A percentile compares a stretch with the other conserved stretches of the same genome.
These are phyloP conservation scores for Procavia capensis DNA, from an alignment of 2,113 vertebrate species.

Conservation along the genomic window DNA sequence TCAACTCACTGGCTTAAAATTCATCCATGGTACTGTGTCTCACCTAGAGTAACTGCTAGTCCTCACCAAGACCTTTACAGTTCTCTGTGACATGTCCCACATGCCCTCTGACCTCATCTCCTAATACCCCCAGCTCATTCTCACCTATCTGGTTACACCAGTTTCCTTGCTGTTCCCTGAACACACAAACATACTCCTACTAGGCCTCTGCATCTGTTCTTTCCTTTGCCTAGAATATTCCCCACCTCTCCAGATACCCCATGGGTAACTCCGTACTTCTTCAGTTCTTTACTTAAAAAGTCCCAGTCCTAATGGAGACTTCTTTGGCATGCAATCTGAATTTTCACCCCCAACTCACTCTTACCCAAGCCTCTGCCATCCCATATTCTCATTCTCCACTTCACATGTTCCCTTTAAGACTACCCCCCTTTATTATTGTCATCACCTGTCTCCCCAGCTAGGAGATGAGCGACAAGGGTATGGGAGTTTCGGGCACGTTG, in stretches of 20 bases:
- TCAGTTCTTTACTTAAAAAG: not conserved
- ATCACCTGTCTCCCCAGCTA: not conserved
- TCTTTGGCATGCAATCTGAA: not conserved
- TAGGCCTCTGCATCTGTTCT: not conserved
- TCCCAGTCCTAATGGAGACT: not conserved
- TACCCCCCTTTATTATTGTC: not conserved
- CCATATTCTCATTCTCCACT: not conserved
- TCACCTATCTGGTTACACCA: not conserved
- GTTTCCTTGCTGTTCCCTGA: not conserved
- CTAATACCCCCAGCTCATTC: fast-evolving
- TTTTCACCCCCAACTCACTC: not conserved
- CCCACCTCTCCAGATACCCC: no score
- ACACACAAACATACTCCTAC: not conserved
- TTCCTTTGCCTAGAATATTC: not conserved
- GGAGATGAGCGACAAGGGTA: not conserved
- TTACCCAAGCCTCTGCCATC: no score
- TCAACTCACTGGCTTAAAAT: not conserved
- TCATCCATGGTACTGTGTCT: not conserved
- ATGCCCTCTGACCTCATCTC: not conserved
- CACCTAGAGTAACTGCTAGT: not conserved
- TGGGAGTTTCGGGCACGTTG: not conserved
- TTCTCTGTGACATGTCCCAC: fast-evolving
- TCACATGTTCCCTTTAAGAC: not conserved
- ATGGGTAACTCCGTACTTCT: not conserved
- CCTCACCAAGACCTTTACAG: not conserved